Evolutionary conservation across 2,797 vertebrate species (phyloP), one percentile per base, ranked within the genome.

Genomic region (Heliangelus exortis): DNA sequence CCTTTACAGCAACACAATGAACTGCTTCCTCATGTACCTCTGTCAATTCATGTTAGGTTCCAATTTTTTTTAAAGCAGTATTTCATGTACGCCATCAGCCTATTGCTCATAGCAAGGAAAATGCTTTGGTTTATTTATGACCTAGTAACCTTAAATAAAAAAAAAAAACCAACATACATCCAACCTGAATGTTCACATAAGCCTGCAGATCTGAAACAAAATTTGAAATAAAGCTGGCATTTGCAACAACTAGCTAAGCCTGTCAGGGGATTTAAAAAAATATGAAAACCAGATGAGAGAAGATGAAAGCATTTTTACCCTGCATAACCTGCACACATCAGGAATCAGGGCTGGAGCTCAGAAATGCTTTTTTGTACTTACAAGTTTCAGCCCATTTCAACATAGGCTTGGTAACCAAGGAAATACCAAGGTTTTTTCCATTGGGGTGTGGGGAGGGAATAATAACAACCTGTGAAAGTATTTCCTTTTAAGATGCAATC

Each of bases 21-120:
- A 92, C 97, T 96, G 93, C 96, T 97, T 96, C 96, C 96, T 97
- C 95, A 69, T 97, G 97, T 97, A 97, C 97, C 97, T 98, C 98
- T 98, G 98, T 98, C 99, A 98, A 95, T 97, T 98, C 97, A 84
- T 1, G 91, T 98, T 98, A 98, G 94, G 92, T 86, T 96, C 78
- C 86, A 92, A 23, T 59, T 95, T 94, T 41, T 95, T 97, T 96
- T 84, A 77, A 97, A 96, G 96, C 3, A 3, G 82, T 95, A 93
- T 97, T 97, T 96, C 87, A 72, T 92, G 96, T 95, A 95, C 82
- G 92, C 93, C 78, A 71, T 88, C 96, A 95, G 91, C 91, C 84
- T 96, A 90, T 96, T 94, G 95, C 97, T 98, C 94, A 95, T 69
- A 97, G 97, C 96, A 93, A 96, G 95, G 80, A 96, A 97, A 98